phyloP scores from a whole-genome alignment of 2,888 invertebrate genomes.

The Macrosiphum euphorbiae region DNA sequence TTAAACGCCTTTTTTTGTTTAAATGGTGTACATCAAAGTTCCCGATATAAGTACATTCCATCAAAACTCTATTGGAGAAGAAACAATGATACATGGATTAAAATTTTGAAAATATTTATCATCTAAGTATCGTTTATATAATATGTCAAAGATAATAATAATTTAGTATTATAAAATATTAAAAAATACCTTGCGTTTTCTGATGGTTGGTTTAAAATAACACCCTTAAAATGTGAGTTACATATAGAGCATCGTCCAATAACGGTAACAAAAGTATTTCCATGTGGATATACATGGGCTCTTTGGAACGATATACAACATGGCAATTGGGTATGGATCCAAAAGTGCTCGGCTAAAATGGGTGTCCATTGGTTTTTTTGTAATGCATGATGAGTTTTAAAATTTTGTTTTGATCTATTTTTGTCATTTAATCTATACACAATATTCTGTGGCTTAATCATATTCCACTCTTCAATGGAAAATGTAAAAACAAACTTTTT shows the following conservation, averaged over 20 bases:
- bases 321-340: constrained; percentile 13
- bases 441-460: neutral
- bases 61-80: constrained; percentile 1
- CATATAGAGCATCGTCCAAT: neutral
- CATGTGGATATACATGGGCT: neutral
- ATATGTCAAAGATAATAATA: neutral
- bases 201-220: neutral
- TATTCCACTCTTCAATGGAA: neutral
- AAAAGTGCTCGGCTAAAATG: neutral
- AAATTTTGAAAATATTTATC: neutral
- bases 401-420: constrained; percentile 7
- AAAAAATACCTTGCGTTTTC: neutral
- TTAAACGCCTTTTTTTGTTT: constrained; percentile 4
- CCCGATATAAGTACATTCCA: constrained; percentile 9
- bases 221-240: constrained; percentile 10
- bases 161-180: neutral
- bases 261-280: neutral
- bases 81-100: neutral
- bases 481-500: neutral
- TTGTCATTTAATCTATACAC: neutral
- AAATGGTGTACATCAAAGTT: neutral
- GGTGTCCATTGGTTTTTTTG: constrained; percentile 13
- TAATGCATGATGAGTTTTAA: neutral
- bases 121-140: neutral
- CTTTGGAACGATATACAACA: neutral